Evolutionary conservation across 2,113 vertebrate species (phyloP).

Genomic region (Gulo gulo): DNA sequence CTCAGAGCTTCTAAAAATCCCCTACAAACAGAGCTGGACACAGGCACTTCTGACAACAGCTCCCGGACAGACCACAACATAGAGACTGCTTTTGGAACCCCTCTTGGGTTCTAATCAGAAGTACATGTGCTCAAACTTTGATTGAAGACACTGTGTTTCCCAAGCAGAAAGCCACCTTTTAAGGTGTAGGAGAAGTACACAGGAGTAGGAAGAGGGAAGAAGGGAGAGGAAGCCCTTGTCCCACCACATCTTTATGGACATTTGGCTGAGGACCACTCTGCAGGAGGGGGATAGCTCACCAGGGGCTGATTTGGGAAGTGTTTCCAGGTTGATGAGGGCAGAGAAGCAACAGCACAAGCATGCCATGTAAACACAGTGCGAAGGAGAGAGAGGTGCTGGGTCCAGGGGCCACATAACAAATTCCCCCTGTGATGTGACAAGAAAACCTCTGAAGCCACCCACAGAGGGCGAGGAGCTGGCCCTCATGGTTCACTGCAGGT

Average conservation of each 20-base stretch:
- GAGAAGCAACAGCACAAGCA: background rate
- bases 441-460: background rate
- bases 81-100: background rate
- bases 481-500: background rate
- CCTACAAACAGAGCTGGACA: background rate
- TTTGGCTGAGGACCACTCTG: background rate
- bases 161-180: background rate
- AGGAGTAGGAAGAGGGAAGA: background rate
- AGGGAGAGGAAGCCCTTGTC: background rate
- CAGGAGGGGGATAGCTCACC: background rate
- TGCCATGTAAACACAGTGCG: fast-evolving
- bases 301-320: background rate
- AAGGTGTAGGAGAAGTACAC: background rate
- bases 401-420: background rate
- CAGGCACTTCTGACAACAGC: background rate
- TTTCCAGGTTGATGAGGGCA: background rate
- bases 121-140: background rate
- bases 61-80: background rate
- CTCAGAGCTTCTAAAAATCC: background rate
- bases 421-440: too few relatives aligned
- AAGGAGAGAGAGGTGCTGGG: background rate
- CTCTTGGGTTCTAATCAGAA: background rate
- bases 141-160: background rate
- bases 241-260: background rate
- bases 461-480: fast-evolving